Base-by-base conservation (phyloP, 2,797 vertebrate genomes). In the Rhincodon typus region DNA sequence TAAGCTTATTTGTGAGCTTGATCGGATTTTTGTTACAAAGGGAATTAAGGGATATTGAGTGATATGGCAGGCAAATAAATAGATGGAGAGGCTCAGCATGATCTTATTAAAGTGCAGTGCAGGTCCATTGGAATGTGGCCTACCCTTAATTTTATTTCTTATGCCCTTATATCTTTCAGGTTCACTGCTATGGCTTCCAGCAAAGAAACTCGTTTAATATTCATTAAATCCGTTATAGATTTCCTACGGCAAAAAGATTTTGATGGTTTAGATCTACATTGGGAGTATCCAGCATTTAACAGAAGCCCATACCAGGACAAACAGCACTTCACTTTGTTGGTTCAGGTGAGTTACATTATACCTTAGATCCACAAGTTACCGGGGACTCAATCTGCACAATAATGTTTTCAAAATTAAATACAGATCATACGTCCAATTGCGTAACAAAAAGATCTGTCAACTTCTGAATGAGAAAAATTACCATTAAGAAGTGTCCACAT, bases 181-280 rank as follows among this genome's bases (percentile, higher is more conserved):
- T 95, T 95, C 94, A 95, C 94, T 53, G 70, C 42, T 27, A 74
- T 95, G 94, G 70, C 10, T 95, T 53, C 94, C 12, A 95, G 42
- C 17, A 30, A 50, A 57, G 94, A 95, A 34, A 95, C 69, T 21
- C 94, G 94, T 27, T 30, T 50, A 77, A 77, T 7, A 3, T 95
- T 95, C 94, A 95, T 95, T 50, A 95, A 53, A 4, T 95, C 94
- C 19, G 42, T 27, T 5, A 74, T 95, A 8, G 30, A 77, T 4
- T 72, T 95, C 50, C 94, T 95, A 10, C 70, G 94, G 4, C 23
- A 95, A 77, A 34, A 53, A 3, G 30, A n/a, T 4, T 95, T 95
- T 77, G 38, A 95, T 95, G 94, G 94, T 74, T 95, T 95, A 34
- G 94, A 95, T 77, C 94, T 95, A 15, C 69, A 95, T 69, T 95